phyloP scores from a whole-genome alignment of 1,140 invertebrate genomes.

The Telenomus remus region DNA sequence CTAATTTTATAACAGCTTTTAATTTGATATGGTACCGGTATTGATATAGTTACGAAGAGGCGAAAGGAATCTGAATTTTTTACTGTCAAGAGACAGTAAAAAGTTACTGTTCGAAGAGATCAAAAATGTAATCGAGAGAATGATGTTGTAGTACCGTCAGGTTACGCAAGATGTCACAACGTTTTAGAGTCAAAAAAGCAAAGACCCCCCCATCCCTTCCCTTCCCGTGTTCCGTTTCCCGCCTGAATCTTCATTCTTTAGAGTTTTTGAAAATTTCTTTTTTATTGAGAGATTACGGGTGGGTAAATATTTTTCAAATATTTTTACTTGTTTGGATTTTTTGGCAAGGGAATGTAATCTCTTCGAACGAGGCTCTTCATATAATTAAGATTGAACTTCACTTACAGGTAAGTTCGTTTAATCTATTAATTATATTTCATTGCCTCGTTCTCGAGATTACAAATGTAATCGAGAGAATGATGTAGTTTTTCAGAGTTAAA shows the following conservation, averaged over 20 bases:
- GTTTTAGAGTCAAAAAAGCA: neutral
- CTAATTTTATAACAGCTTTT: too few relatives aligned
- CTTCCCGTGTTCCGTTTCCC: neutral
- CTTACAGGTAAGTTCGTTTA: slow-evolving; percentile 23
- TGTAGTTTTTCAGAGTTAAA: slow-evolving; percentile 11
- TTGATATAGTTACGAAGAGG: too few relatives aligned
- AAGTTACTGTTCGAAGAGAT: too few relatives aligned
- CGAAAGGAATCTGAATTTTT: too few relatives aligned
- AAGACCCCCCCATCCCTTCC: neutral
- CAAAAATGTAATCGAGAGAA: slow-evolving; percentile 11
- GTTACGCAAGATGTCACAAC: slow-evolving; percentile 3
- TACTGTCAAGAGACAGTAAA: too few relatives aligned
- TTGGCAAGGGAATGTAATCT: slow-evolving; percentile 18
- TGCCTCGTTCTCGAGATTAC: slow-evolving; percentile 20
- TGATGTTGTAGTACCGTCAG: slow-evolving; percentile 8
- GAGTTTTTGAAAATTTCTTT: slow-evolving; percentile 13
- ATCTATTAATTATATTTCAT: slow-evolving; percentile 16
- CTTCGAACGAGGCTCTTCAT: slow-evolving; percentile 26
- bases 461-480: slow-evolving; percentile 10
- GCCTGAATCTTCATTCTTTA: neutral
- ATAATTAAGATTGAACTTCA: slow-evolving; percentile 20
- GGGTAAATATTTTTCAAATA: slow-evolving; percentile 3
- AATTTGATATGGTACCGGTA: too few relatives aligned
- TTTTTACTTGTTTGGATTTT: slow-evolving; percentile 1
- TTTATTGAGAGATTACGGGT: slow-evolving; percentile 11